A percentile compares a stretch with the other conserved stretches of the same genome.
These are phyloP conservation scores for Nesoenas mayeri DNA, from an alignment of 2,113 vertebrate species.

Conservation along the genomic window DNA sequence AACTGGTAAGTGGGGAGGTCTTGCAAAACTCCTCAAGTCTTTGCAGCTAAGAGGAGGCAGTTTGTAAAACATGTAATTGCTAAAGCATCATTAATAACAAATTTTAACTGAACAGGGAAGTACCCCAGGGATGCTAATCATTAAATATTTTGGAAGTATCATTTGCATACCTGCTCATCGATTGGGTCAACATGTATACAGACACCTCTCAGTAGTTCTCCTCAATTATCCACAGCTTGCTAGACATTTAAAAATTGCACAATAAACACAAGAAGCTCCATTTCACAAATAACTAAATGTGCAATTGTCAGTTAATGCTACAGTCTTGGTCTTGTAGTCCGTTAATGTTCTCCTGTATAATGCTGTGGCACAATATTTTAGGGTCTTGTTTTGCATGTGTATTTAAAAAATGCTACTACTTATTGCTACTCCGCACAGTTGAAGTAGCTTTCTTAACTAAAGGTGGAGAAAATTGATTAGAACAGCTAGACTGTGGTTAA, in stretches of 20 bases:
- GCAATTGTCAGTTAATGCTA: neutral
- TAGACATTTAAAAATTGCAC: neutral
- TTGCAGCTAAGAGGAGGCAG: neutral
- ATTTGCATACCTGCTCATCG: neutral
- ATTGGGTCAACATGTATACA: neutral
- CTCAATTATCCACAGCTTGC: neutral
- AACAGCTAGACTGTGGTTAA: neutral
- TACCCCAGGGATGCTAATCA: neutral
- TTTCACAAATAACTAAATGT: neutral
- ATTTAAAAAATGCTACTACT: neutral
- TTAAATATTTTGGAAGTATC: neutral
- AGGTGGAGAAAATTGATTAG: conserved; percentile 17
- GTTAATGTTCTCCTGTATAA: neutral
- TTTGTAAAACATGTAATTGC: neutral
- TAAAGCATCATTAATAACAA: neutral
- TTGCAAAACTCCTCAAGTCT: neutral
- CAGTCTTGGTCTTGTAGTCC: neutral
- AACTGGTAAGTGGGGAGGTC: neutral
- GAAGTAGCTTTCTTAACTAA: conserved; percentile 18
- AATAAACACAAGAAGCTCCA: neutral
- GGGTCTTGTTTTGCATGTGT: neutral
- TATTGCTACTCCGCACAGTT: neutral
- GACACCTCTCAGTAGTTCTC: neutral
- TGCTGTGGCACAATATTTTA: neutral
- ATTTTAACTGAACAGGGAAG: neutral